These are phyloP conservation scores for Tupaia tana DNA, from an alignment of 2,113 vertebrate genomes.

Conservation along the genomic window DNA sequence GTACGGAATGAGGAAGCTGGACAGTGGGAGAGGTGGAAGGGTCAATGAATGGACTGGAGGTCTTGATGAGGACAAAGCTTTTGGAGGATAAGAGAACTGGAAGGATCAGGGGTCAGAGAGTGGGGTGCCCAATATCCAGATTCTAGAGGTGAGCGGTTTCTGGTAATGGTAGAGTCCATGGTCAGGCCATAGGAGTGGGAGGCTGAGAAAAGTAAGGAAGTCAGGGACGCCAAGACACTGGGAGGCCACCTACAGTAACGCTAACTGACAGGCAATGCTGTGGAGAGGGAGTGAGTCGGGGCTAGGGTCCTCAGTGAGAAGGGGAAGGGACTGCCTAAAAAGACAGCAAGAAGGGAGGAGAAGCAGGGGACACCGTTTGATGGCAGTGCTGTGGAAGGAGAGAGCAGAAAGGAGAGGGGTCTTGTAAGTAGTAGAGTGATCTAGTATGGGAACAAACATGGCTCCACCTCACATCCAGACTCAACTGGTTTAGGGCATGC, in stretches of 20 bases:
- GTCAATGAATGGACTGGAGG: neutral
- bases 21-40: neutral
- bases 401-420: neutral
- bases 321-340: neutral
- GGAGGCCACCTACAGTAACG: neutral
- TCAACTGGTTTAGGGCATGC: neutral
- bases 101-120: neutral
- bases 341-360: neutral
- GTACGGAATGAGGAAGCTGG: neutral
- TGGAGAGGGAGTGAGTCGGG: neutral
- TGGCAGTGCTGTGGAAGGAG: neutral
- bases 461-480: neutral
- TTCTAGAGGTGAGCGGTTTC: neutral
- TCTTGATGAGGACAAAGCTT: neutral
- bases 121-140: neutral
- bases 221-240: neutral
- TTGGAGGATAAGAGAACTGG: neutral
- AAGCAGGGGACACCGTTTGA: neutral
- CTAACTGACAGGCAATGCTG: neutral
- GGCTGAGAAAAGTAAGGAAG: neutral
- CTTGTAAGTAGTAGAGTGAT: neutral
- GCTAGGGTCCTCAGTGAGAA: neutral
- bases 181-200: neutral
- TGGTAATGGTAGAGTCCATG: neutral
- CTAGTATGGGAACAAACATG: neutral